A percentile compares a stretch with the other conserved stretches of the same genome.
These are phyloP conservation scores for Parapristionchus giblindavisi DNA, from an alignment of 2,888 invertebrate genomes.

Conservation along the genomic window DNA sequence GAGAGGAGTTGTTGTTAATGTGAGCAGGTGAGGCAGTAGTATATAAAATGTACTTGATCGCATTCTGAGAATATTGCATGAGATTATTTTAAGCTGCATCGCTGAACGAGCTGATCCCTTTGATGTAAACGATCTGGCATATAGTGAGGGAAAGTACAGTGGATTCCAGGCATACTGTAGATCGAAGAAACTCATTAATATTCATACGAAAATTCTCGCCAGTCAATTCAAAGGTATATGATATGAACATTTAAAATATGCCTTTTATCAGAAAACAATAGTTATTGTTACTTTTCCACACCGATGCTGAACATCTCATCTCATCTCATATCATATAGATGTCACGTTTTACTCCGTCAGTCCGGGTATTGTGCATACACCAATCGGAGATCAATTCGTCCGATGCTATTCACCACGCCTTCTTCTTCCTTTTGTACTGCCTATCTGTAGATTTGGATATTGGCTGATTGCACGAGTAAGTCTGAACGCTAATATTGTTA, in stretches of 20 bases:
- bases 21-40: conserved; percentile 10
- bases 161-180: conserved; percentile 35
- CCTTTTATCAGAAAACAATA: no score
- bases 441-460: neutral
- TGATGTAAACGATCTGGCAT: neutral
- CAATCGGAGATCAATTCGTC: conserved; percentile 37
- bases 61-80: neutral
- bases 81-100: neutral
- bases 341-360: conserved; percentile 11
- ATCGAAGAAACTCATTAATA: conserved; percentile 28
- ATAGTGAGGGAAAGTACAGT: neutral
- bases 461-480: conserved; percentile 24
- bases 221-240: neutral
- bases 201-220: neutral
- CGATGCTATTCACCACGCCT: neutral
- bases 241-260: no score
- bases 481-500: neutral
- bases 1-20: conserved; percentile 26
- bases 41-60: neutral
- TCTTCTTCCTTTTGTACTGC: conserved; percentile 5
- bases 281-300: no score
- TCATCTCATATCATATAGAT: no score
- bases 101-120: neutral
- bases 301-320: no score
- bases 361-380: conserved; percentile 31